phyloP scores from a whole-genome alignment of 2,113 vertebrate genomes.

The Circaetus gallicus region DNA sequence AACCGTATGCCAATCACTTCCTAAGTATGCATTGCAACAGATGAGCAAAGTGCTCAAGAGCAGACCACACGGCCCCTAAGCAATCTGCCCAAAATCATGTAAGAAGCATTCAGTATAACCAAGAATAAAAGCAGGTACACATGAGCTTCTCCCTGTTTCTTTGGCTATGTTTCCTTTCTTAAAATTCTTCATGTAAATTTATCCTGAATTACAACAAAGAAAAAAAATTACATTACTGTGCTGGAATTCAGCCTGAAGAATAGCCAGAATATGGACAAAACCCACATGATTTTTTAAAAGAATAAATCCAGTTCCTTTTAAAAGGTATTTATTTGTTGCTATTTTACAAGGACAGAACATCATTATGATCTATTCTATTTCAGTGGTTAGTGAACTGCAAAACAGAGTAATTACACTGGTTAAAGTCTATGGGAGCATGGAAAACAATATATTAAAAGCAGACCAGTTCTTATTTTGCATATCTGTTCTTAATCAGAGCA shows the following conservation, averaged over 20 bases:
- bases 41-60: not conserved
- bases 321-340: not conserved
- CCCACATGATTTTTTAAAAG: not conserved
- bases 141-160: not conserved
- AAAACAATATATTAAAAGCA: not conserved
- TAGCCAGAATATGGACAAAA: not conserved
- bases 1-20: not conserved
- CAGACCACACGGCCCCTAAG: not conserved
- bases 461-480: not conserved
- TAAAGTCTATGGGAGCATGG: not conserved
- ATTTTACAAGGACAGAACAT: not conserved
- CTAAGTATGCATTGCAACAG: not conserved
- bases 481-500: not conserved
- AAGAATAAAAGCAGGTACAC: not conserved
- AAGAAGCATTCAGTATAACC: not conserved
- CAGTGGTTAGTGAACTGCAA: not conserved
- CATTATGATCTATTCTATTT: not conserved
- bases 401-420: not conserved
- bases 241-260: not conserved
- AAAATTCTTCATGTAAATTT: not conserved
- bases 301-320: not conserved
- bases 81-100: not conserved
- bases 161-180: not conserved
- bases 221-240: not conserved
- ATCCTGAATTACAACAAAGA: not conserved